These are phyloP conservation scores for Antheraea pernyi DNA, from an alignment of 1,140 invertebrate genomes.

Conservation along the genomic window DNA sequence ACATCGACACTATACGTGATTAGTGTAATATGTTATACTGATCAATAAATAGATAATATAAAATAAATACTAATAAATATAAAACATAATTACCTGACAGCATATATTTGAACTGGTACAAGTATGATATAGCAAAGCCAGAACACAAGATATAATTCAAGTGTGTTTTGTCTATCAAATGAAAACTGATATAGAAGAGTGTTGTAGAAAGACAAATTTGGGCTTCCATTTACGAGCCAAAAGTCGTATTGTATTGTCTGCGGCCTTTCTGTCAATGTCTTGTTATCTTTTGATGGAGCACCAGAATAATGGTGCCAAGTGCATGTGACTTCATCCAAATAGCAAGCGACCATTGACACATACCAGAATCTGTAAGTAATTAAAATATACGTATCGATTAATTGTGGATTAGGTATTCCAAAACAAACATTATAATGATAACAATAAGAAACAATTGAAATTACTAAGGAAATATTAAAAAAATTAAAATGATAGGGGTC, in stretches of 20 bases:
- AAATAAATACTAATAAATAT: not conserved
- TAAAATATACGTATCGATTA: not conserved
- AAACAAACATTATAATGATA: not conserved
- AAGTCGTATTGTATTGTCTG: constrained; percentile 91
- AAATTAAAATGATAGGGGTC: no score
- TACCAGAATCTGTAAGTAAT: constrained; percentile 93
- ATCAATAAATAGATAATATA: not conserved
- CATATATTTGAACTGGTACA: constrained; percentile 94
- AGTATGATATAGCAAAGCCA: constrained; percentile 93
- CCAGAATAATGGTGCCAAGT: constrained; percentile 88
- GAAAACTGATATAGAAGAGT: constrained; percentile 97
- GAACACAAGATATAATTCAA: constrained; percentile 95
- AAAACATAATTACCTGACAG: constrained; percentile 79
- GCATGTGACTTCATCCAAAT: constrained; percentile 88
- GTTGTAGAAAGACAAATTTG: constrained; percentile 90
- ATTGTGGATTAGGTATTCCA: no score
- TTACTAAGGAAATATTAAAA: no score
- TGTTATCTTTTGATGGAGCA: constrained; percentile 52
- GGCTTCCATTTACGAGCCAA: constrained; percentile 97
- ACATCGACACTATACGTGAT: no score
- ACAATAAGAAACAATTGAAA: no score
- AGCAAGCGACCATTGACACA: constrained; percentile 95
- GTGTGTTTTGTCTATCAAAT: constrained; percentile 96
- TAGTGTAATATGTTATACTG: no score
- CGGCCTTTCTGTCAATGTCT: constrained; percentile 49